Percentiles rank a stretch among this genome's conserved stretches.
Evolutionary conservation across 2,888 invertebrate genomes (phyloP).

Genomic region (Eupithecia exiguata): DNA sequence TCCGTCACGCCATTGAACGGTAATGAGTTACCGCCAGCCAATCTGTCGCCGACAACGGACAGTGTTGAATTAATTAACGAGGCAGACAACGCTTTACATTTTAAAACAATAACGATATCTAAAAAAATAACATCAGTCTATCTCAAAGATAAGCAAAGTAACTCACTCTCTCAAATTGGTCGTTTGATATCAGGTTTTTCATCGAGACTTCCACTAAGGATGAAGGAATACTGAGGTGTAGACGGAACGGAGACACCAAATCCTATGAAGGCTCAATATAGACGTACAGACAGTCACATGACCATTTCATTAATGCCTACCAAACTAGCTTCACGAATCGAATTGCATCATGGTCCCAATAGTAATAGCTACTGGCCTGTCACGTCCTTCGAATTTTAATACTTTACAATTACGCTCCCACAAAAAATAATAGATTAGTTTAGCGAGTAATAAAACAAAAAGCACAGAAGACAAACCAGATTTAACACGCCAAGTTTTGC

Average conservation of each 20-base stretch:
- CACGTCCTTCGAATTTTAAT: constrained; percentile 32
- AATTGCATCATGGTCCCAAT: constrained; percentile 33
- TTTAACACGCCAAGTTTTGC: background rate
- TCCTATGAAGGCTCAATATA: constrained; percentile 27
- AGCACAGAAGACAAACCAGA: background rate
- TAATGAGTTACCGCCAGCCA: constrained; percentile 50
- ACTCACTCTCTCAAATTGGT: background rate
- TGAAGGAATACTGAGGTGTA: background rate
- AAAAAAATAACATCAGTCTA: background rate
- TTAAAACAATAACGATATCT: background rate
- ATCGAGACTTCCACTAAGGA: background rate
- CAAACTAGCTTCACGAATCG: constrained; percentile 25
- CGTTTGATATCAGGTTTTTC: background rate
- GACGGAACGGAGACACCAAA: background rate
- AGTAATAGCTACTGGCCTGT: constrained; percentile 15
- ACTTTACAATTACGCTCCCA: constrained; percentile 24
- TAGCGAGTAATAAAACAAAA: background rate
- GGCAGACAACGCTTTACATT: background rate
- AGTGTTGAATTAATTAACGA: constrained; percentile 3
- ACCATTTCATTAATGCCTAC: constrained; percentile 28
- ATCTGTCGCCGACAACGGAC: constrained; percentile 49
- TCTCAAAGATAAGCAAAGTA: background rate
- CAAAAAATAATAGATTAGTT: background rate
- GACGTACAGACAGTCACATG: constrained; percentile 34
- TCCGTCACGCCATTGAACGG: constrained; percentile 60